Evolutionary conservation across 2,888 invertebrate species (phyloP).

Genomic region (Cheilosia grossa): DNA sequence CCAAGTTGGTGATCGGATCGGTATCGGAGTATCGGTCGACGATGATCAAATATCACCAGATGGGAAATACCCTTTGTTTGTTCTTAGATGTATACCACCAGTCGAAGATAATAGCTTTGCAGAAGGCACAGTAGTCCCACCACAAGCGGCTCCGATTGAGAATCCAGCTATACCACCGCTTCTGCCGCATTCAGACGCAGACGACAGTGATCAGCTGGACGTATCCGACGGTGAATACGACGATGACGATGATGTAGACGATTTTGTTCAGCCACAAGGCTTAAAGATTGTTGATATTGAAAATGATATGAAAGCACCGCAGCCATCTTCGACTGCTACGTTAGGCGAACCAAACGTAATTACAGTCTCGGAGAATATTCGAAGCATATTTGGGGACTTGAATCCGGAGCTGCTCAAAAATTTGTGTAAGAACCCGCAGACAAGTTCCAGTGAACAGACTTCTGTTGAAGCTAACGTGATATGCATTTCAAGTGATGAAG

Average conservation of each 20-base stretch:
- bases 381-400: constrained; percentile 79
- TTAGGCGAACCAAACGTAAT: not conserved
- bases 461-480: constrained; percentile 51
- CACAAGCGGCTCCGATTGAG: not conserved
- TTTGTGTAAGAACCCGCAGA: constrained; percentile 64
- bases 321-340: not conserved
- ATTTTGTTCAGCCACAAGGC: constrained; percentile 31
- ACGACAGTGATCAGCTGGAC: not conserved
- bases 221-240: constrained; percentile 30
- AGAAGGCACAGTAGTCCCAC: not conserved
- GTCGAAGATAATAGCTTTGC: constrained; percentile 33
- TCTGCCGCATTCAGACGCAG: not conserved
- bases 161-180: not conserved
- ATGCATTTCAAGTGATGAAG: constrained; percentile 76
- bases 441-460: not conserved
- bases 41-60: constrained; percentile 27
- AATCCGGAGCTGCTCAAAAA: constrained; percentile 78
- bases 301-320: not conserved
- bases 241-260: constrained; percentile 33
- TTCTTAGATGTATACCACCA: constrained; percentile 73
- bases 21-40: constrained; percentile 77
- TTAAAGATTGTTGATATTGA: not conserved
- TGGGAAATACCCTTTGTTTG: constrained; percentile 77
- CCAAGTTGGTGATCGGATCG: constrained; percentile 76
- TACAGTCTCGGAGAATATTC: constrained; percentile 76